These are phyloP conservation scores for Drepana arcuata DNA, from an alignment of 1,140 invertebrate species.

Conservation along the genomic window DNA sequence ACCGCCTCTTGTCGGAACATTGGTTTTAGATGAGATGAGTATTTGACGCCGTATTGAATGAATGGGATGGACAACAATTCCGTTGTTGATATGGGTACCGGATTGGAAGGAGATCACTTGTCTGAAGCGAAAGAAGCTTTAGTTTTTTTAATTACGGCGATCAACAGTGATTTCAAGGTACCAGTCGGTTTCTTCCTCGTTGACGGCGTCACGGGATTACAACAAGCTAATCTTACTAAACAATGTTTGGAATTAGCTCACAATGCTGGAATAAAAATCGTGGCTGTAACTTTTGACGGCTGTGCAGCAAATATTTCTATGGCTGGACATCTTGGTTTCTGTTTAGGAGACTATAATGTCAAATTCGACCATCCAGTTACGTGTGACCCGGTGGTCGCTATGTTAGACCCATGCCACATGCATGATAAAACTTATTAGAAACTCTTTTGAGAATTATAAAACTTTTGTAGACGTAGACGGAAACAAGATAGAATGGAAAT, in stretches of 20 bases:
- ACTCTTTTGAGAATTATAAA: constrained; percentile 5
- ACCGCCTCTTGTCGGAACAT: constrained; percentile 3
- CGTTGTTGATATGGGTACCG: constrained; percentile 32
- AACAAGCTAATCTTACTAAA: constrained; percentile 23
- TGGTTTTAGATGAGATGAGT: constrained; percentile 51
- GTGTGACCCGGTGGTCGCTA: constrained; percentile 22
- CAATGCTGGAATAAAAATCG: constrained; percentile 17
- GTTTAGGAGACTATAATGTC: constrained; percentile 10
- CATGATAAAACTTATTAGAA: too few species aligned
- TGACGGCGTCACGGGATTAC: constrained; percentile 15
- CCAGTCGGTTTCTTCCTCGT: constrained; percentile 33
- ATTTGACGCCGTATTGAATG: constrained; percentile 38
- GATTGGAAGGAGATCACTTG: constrained; percentile 20
- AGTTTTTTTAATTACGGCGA: constrained; percentile 27
- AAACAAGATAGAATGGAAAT: neutral
- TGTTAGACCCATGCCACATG: constrained; percentile 13
- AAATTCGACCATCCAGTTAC: constrained; percentile 32
- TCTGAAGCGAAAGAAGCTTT: constrained; percentile 26
- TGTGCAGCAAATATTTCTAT: constrained; percentile 16
- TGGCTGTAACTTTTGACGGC: constrained; percentile 25
- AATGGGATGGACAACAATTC: constrained; percentile 21
- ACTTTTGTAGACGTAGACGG: constrained; percentile 2
- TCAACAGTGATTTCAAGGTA: constrained; percentile 33
- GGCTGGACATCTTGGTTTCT: constrained; percentile 15
- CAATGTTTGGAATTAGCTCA: constrained; percentile 18